Base-by-base conservation (phyloP, 2,888 invertebrate species). In the Chloroclystis v-ata region DNA sequence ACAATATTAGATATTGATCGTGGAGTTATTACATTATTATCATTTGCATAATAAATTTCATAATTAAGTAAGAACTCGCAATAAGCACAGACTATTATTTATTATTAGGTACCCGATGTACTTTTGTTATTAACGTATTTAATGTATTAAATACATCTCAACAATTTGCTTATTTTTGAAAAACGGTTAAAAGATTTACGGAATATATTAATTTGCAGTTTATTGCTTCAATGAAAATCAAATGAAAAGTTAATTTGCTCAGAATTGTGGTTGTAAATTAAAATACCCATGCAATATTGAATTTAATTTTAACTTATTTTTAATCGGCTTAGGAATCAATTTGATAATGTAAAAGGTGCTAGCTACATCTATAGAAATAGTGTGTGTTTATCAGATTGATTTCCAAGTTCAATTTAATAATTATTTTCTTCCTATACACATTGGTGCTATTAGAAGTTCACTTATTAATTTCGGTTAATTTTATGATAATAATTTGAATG, bases 371-470 rank as follows among this genome's bases (percentile, higher is more conserved):
- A 16, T 33, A 33, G 32, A 32, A 32, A 20, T 11, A 10, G 5
- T 33, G n/a, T 7, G 1, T 7, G 10, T 6, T 5, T 33, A 33
- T 6, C 25, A 28, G 28, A 52, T 45, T 26, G 35, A 35, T 44
- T 38, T 39, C 29, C 11, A 28, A 7, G 32, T 33, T 16, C 32
- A 28, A 16, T 43, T 49, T 20, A 20, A 49, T 29, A 42, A 44
- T 47, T 51, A 42, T 57, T 64, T 65, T 55, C 59, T 62, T 66
- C 65, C 60, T 59, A 66, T 60, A 72, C 69, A 70, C 67, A 77
- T 81, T 83, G 84, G 84, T 84, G 84, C 84, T 84, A 83, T 67
- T 80, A 79, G 78, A 68, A 61, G 14, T 67, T 65, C 57, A 75
- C 72, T 75, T 69, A 72, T 68, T 67, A 55, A 56, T 54, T 46